Evolutionary conservation across 1,140 invertebrate genomes (phyloP).

Genomic region (Ips nitidus): DNA sequence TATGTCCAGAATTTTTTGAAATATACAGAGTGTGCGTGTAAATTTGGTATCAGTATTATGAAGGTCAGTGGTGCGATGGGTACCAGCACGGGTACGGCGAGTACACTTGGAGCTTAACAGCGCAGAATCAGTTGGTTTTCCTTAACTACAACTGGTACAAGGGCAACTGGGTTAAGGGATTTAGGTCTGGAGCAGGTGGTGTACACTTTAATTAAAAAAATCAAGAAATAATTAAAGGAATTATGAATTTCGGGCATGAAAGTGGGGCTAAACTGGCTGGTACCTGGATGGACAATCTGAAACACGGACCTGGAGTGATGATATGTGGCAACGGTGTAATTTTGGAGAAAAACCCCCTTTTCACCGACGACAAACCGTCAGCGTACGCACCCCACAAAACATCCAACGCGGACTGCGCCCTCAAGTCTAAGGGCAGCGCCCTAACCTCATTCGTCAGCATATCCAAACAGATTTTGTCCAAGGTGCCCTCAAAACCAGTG

Average conservation of each 20-base stretch:
- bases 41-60: slow-evolving; percentile 52
- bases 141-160: slow-evolving; percentile 55
- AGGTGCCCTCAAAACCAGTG: background rate
- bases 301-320: slow-evolving; percentile 58
- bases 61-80: slow-evolving; percentile 59
- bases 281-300: slow-evolving; percentile 58
- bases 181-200: slow-evolving; percentile 54
- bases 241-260: slow-evolving; percentile 56
- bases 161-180: slow-evolving; percentile 58
- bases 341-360: slow-evolving; percentile 55
- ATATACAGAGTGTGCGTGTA: background rate
- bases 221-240: slow-evolving; percentile 34
- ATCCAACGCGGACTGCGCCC: background rate
- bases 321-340: slow-evolving; percentile 59
- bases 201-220: slow-evolving; percentile 41
- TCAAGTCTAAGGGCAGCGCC: background rate
- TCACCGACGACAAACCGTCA: slow-evolving; percentile 54
- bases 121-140: slow-evolving; percentile 56
- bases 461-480: slow-evolving; percentile 4
- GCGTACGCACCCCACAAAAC: background rate
- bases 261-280: slow-evolving; percentile 58
- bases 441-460: slow-evolving; percentile 1
- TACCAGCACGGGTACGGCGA: slow-evolving; percentile 59
- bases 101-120: slow-evolving; percentile 58
- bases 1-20: slow-evolving; percentile 31